phyloP scores from a whole-genome alignment of 2,113 vertebrate species.

The Nesogale talazaci region DNA sequence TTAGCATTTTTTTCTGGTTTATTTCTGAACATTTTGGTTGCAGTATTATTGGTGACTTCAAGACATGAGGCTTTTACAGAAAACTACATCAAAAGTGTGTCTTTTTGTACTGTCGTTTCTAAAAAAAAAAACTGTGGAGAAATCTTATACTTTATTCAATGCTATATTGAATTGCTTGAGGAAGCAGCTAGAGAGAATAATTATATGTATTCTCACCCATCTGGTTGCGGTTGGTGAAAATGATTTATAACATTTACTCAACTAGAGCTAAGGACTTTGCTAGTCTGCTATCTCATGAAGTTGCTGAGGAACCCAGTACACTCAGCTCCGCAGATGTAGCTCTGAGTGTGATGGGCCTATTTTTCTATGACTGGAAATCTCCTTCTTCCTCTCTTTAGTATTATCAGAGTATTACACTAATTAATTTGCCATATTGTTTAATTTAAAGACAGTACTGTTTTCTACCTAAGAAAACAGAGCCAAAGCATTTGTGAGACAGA shows the following conservation, averaged over 20 bases:
- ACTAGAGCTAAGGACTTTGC: constrained; percentile 35
- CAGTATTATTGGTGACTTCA: constrained; percentile 33
- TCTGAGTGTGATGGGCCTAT: constrained; percentile 44
- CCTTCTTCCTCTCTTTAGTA: constrained; percentile 35
- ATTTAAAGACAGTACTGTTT: constrained; percentile 19
- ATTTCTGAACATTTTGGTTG: constrained; percentile 29
- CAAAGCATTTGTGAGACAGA: not conserved
- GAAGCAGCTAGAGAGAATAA: constrained; percentile 38
- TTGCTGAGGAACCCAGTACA: constrained; percentile 31
- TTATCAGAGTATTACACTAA: constrained; percentile 35
- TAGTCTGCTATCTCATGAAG: constrained; percentile 47
- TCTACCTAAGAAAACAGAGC: constrained; percentile 39
- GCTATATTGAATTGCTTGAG: not conserved
- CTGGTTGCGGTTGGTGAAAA: constrained; percentile 52
- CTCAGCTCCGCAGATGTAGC: constrained; percentile 50
- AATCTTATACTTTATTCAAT: constrained; percentile 17
- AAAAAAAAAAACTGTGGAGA: not conserved
- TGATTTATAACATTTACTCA: constrained; percentile 42
- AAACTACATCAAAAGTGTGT: constrained; percentile 39
- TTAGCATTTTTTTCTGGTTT: constrained; percentile 8
- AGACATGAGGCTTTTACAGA: not conserved
- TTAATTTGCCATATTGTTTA: constrained; percentile 15
- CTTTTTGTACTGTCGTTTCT: not conserved
- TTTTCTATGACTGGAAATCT: not conserved
- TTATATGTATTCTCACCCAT: constrained; percentile 46